phyloP scores from a whole-genome alignment of 2,113 vertebrate genomes.

The Alectura lathami region DNA sequence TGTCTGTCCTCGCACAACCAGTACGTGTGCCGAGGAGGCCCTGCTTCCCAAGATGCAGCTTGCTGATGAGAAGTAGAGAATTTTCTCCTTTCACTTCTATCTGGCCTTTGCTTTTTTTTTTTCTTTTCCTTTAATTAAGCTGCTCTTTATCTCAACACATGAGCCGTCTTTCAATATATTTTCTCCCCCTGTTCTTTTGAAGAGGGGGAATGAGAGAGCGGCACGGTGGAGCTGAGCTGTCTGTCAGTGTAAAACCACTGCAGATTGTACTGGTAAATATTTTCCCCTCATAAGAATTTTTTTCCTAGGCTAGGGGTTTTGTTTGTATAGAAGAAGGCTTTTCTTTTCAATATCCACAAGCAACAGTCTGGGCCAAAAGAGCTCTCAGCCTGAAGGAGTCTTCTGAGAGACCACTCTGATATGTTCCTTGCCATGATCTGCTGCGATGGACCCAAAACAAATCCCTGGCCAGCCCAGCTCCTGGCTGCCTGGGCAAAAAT shows the following conservation, averaged over 20 bases:
- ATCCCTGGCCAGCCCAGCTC: neutral
- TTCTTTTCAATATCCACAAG: neutral
- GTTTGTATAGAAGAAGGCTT: neutral
- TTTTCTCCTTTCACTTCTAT: neutral
- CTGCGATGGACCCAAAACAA: neutral
- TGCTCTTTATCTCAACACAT: neutral
- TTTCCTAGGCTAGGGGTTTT: fast-evolving
- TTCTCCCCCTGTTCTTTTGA: neutral
- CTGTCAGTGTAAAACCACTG: neutral
- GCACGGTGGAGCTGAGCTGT: neutral
- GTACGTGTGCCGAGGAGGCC: neutral
- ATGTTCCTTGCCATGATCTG: neutral
- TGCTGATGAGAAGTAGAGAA: neutral
- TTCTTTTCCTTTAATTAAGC: neutral
- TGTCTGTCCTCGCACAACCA: neutral
- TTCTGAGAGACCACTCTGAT: neutral
- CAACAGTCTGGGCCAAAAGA: neutral
- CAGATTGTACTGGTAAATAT: neutral
- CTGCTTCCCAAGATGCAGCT: neutral
- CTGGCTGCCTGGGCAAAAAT: neutral
- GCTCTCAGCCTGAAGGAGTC: neutral
- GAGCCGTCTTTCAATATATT: neutral
- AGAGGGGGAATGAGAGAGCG: neutral
- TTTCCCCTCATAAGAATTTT: neutral
- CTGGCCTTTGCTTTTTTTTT: neutral